phyloP scores from a whole-genome alignment of 2,888 invertebrate genomes.

The Plagodis dolabraria region DNA sequence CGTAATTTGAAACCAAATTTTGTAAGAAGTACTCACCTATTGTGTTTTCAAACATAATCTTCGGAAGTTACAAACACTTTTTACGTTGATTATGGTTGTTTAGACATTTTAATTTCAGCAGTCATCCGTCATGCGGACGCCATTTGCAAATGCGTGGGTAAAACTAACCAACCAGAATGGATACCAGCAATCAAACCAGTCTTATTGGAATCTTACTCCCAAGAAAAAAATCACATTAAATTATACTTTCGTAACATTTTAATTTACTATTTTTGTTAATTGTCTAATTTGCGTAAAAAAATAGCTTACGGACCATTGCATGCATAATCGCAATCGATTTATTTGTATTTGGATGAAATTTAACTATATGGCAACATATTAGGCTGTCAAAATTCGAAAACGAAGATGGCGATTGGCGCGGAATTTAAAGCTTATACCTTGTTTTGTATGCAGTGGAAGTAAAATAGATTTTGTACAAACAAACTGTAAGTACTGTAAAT shows the following conservation, averaged over 20 bases:
- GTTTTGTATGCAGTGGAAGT: neutral
- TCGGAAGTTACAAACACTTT: slow-evolving; percentile 33
- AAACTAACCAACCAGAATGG: slow-evolving; percentile 8
- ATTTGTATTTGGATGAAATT: neutral
- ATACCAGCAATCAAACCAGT: neutral
- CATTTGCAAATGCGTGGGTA: slow-evolving; percentile 64
- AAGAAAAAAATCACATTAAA: neutral
- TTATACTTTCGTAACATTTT: too few relatives aligned
- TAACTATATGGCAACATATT: neutral
- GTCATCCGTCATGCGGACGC: slow-evolving; percentile 72
- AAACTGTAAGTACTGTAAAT: too few relatives aligned
- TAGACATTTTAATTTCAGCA: slow-evolving; percentile 60
- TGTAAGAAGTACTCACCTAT: slow-evolving; percentile 48
- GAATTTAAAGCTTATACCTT: neutral
- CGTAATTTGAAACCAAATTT: slow-evolving; percentile 48
- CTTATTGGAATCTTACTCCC: slow-evolving; percentile 2
- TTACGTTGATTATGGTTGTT: slow-evolving; percentile 39
- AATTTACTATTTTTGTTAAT: neutral
- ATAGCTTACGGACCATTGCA: too few relatives aligned
- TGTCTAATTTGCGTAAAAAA: neutral
- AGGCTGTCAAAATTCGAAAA: neutral
- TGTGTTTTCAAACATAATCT: slow-evolving; percentile 29
- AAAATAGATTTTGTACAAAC: too few relatives aligned
- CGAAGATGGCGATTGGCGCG: slow-evolving; percentile 3
- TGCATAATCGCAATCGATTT: neutral